Conservation (phyloP, 1,140 invertebrate genomes). For the Pseudomyrmex concolor region DNA sequence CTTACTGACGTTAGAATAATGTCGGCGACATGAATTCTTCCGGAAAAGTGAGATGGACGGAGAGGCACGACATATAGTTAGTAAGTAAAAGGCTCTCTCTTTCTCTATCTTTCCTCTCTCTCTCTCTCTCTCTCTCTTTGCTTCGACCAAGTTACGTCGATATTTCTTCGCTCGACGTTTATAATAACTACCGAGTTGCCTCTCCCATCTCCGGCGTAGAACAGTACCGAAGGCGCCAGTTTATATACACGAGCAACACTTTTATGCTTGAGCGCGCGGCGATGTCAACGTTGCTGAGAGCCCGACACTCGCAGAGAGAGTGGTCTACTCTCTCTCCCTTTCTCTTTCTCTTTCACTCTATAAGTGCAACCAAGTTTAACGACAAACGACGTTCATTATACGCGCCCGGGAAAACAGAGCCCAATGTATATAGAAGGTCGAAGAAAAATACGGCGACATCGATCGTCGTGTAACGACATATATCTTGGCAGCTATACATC, state of each 20-base stretch:
- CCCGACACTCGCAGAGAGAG: slow-evolving; percentile 26
- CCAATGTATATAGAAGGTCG: slow-evolving; percentile 27
- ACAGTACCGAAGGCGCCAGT: slow-evolving; percentile 63
- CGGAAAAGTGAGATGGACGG: slow-evolving; percentile 8
- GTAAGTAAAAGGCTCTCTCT: slow-evolving; percentile 30
- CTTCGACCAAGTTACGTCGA: slow-evolving; percentile 57
- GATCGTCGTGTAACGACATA: slow-evolving; percentile 45
- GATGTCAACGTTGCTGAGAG: slow-evolving; percentile 6
- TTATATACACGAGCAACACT: slow-evolving; percentile 65
- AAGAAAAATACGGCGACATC: slow-evolving; percentile 51
- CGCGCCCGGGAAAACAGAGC: slow-evolving; percentile 36
- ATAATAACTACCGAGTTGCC: slow-evolving; percentile 62
- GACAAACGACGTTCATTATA: slow-evolving; percentile 61
- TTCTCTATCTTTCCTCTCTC: too few species aligned
- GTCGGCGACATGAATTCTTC: slow-evolving; percentile 38
- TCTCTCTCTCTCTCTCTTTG: neutral
- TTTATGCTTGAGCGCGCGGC: slow-evolving; percentile 59
- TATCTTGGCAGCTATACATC: slow-evolving; percentile 27
- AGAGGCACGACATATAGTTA: slow-evolving; percentile 43
- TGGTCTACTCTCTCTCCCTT: slow-evolving; percentile 1
- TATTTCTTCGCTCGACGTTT: slow-evolving; percentile 60
- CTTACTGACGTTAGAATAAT: slow-evolving; percentile 43
- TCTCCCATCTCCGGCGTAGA: slow-evolving; percentile 22
- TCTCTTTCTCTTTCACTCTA: neutral
- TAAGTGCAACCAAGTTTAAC: slow-evolving; percentile 49